Evolutionary conservation across 1,140 invertebrate genomes (phyloP).

Genomic region (Arctopsyche grandis): DNA sequence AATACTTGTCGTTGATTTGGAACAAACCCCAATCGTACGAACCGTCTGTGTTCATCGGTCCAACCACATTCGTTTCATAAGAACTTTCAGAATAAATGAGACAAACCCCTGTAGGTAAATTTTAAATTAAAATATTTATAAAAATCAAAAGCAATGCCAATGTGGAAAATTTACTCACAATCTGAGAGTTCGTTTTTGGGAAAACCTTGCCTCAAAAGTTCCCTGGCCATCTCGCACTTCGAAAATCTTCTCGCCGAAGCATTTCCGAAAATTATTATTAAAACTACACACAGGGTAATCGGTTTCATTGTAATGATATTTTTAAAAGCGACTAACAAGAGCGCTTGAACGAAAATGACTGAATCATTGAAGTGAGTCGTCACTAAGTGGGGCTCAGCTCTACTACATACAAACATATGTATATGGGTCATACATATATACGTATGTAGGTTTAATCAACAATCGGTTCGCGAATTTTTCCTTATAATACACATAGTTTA

Average conservation of each 20-base stretch:
- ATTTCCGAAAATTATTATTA: neutral
- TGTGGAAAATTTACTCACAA: slow-evolving; percentile 12
- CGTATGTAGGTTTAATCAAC: no score
- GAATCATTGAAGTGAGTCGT: no score
- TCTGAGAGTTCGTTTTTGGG: neutral
- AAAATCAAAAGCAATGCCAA: no score
- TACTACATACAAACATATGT: no score
- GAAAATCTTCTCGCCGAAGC: neutral
- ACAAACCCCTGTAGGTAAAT: slow-evolving; percentile 65
- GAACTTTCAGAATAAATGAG: slow-evolving; percentile 67
- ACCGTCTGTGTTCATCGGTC: slow-evolving; percentile 64
- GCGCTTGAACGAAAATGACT: no score
- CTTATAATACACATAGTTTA: no score
- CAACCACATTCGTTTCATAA: slow-evolving; percentile 61
- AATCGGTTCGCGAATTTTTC: no score
- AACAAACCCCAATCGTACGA: slow-evolving; percentile 70
- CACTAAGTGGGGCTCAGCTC: no score
- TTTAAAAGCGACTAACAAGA: no score
- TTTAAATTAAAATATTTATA: neutral
- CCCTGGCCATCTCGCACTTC: neutral
- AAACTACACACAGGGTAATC: neutral
- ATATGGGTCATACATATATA: no score
- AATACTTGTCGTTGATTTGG: slow-evolving; percentile 70
- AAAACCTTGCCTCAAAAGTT: neutral
- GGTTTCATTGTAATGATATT: no score